Evolutionary conservation across 2,113 vertebrate genomes (phyloP).

Genomic region (Bufo gargarizans): DNA sequence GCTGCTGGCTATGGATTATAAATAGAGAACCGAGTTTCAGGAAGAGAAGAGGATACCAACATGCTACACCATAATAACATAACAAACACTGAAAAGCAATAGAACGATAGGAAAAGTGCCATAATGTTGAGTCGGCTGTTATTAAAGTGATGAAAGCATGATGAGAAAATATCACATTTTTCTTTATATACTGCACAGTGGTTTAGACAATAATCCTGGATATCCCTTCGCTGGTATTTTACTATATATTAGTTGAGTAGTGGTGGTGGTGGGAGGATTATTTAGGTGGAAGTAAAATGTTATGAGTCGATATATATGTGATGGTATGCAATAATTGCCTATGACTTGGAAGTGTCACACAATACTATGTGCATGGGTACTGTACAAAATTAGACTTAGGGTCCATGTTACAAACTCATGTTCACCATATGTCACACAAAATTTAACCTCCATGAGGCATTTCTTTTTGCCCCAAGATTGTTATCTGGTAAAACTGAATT

Average conservation of each 20-base stretch:
- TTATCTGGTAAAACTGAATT: too few relatives aligned
- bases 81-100: slow-evolving; percentile 34
- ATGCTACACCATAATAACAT: slow-evolving; percentile 28
- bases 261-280: neutral
- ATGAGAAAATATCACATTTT: neutral
- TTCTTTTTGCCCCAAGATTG: too few relatives aligned
- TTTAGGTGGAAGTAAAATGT: neutral
- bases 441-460: too few relatives aligned
- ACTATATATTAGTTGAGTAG: neutral
- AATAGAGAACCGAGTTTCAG: slow-evolving; percentile 27
- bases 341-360: too few relatives aligned
- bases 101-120: neutral
- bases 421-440: too few relatives aligned
- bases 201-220: neutral
- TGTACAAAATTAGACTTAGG: too few relatives aligned
- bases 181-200: neutral
- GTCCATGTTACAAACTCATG: too few relatives aligned
- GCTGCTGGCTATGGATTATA: slow-evolving; percentile 57
- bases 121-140: neutral
- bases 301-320: neutral
- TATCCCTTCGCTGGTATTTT: neutral
- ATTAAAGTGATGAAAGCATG: neutral
- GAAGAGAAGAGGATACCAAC: neutral
- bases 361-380: too few relatives aligned
- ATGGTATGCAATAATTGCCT: neutral